Percentiles rank a stretch among this genome's conserved stretches.
Evolutionary conservation across 2,888 invertebrate species (phyloP).

Genomic region (Eubasilissa splendida): DNA sequence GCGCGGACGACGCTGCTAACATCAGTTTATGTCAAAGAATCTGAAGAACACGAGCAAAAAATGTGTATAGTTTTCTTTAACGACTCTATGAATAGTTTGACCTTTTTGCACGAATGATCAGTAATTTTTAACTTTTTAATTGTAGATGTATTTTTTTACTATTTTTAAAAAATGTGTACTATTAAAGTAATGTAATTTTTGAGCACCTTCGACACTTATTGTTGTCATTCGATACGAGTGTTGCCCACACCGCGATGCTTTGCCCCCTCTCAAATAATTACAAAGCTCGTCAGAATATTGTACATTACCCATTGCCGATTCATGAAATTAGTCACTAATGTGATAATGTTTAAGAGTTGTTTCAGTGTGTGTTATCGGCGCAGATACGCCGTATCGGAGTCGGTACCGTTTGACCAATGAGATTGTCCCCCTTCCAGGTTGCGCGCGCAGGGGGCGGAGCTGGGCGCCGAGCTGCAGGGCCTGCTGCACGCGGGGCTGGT

Average conservation of each 20-base stretch:
- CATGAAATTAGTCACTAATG: no score
- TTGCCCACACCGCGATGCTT: background rate
- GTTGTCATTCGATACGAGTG: background rate
- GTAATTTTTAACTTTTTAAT: no score
- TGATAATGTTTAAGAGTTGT: no score
- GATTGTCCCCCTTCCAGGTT: slow-evolving; percentile 28
- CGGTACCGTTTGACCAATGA: slow-evolving; percentile 12
- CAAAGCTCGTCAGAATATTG: background rate
- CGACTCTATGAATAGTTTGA: no score
- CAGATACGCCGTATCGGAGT: background rate
- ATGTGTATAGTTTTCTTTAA: no score
- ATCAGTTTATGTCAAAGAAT: no score
- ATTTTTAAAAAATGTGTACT: no score
- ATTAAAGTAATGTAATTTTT: background rate
- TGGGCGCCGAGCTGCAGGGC: slow-evolving; percentile 72
- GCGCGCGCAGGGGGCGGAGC: slow-evolving; percentile 78
- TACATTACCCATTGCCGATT: no score
- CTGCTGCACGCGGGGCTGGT: slow-evolving; percentile 80
- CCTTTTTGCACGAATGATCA: no score
- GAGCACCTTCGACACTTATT: background rate
- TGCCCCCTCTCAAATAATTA: slow-evolving; percentile 5
- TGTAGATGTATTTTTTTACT: no score
- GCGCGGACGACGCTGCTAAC: no score
- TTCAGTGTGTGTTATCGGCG: background rate
- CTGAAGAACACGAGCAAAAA: no score